Evolutionary conservation across 1,140 invertebrate genomes (phyloP).

Genomic region (Pectinophora gossypiella): DNA sequence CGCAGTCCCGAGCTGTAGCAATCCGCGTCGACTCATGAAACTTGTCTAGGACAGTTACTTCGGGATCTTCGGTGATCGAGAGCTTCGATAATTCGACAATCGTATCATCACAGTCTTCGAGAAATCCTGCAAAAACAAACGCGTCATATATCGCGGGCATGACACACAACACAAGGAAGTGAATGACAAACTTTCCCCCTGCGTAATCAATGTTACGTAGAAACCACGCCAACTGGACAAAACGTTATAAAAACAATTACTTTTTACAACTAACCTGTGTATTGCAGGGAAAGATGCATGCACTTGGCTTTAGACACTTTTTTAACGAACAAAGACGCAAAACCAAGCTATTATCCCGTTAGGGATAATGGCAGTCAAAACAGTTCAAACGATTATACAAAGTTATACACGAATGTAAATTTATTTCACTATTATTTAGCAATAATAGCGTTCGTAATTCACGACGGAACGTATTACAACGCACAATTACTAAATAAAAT

Average conservation of each 20-base stretch:
- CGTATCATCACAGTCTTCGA: slow-evolving; percentile 74
- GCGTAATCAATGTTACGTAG: slow-evolving; percentile 38
- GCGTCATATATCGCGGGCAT: slow-evolving; percentile 18
- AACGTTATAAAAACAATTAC: neutral
- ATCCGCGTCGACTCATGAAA: slow-evolving; percentile 52
- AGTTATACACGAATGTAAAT: slow-evolving; percentile 41
- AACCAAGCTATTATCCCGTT: slow-evolving; percentile 74
- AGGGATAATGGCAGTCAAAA: slow-evolving; percentile 67
- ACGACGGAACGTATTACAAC: slow-evolving; percentile 32
- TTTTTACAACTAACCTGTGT: slow-evolving; percentile 56
- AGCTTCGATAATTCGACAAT: slow-evolving; percentile 69
- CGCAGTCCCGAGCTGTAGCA: slow-evolving; percentile 72
- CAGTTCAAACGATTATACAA: slow-evolving; percentile 36
- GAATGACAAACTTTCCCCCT: slow-evolving; percentile 54
- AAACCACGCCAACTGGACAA: neutral
- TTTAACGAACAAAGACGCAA: slow-evolving; percentile 62
- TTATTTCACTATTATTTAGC: slow-evolving; percentile 42
- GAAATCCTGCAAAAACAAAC: slow-evolving; percentile 62
- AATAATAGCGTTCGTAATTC: slow-evolving; percentile 36
- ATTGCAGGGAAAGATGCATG: slow-evolving; percentile 75
- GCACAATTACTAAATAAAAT: slow-evolving; percentile 46
- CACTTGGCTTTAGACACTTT: slow-evolving; percentile 73
- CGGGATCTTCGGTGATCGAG: slow-evolving; percentile 61
- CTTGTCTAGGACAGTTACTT: slow-evolving; percentile 54
- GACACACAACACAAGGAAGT: slow-evolving; percentile 53